Conservation (phyloP, 2,113 vertebrate genomes). For the Stegostoma tigrinum region DNA sequence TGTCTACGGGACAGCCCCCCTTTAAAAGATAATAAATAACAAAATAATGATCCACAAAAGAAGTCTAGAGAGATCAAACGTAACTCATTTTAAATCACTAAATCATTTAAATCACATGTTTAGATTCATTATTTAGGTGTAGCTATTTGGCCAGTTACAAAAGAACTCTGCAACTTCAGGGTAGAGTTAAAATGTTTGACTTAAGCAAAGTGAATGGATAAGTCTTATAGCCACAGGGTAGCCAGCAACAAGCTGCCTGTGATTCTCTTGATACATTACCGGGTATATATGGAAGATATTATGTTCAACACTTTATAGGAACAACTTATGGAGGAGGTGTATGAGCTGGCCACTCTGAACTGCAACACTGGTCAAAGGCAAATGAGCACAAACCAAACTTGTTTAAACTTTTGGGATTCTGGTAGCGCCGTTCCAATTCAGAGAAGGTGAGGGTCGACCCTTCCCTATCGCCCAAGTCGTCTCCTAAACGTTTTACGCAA, state of each 20-base stretch:
- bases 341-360: not conserved
- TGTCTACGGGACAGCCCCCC: slow-evolving; percentile 97
- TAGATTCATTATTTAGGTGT: not conserved
- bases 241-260: not conserved
- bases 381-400: not conserved
- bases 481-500: not conserved
- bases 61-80: not conserved
- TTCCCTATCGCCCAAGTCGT: not conserved
- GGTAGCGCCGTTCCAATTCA: not conserved
- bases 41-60: not conserved
- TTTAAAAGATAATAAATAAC: slow-evolving; percentile 44
- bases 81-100: not conserved
- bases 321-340: not conserved
- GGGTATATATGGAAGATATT: not conserved
- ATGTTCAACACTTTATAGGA: not conserved
- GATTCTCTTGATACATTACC: not conserved
- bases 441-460: not conserved
- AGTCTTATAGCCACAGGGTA: not conserved
- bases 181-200: not conserved
- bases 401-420: not conserved
- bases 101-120: not conserved
- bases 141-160: not conserved
- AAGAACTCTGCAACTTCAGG: not conserved
- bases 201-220: not conserved
- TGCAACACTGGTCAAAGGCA: not conserved